phyloP scores from a whole-genome alignment of 2,113 vertebrate genomes.

The Prochilodus magdalenae region DNA sequence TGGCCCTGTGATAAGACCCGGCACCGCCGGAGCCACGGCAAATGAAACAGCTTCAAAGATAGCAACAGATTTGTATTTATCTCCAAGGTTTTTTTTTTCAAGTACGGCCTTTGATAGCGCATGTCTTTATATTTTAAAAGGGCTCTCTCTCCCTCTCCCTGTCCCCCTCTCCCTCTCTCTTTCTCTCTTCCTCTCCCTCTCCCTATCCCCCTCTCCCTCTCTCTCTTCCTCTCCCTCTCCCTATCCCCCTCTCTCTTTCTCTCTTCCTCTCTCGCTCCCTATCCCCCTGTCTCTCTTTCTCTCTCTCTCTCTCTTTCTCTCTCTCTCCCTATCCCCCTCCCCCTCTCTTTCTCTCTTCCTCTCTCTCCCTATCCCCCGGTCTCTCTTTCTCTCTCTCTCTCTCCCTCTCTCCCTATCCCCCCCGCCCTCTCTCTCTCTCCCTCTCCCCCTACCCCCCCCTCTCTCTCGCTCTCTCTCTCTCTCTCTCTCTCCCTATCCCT shows the following conservation, averaged over 20 bases:
- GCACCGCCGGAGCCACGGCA: slow-evolving; percentile 71
- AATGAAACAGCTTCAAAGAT: slow-evolving; percentile 89
- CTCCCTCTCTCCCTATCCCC: too few species aligned
- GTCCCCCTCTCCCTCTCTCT: too few species aligned
- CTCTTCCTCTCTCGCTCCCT: background rate
- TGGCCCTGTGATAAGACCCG: slow-evolving; percentile 91
- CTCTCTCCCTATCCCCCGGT: too few species aligned
- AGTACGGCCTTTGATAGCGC: slow-evolving; percentile 66
- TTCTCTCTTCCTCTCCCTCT: background rate
- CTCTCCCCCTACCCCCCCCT: too few species aligned
- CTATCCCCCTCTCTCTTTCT: background rate
- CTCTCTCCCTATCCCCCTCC: background rate
- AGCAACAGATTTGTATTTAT: slow-evolving; percentile 90
- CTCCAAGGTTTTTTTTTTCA: slow-evolving; percentile 71
- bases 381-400: background rate
- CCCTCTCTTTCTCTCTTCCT: background rate
- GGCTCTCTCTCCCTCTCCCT: background rate
- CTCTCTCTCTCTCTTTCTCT: background rate
- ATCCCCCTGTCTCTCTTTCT: background rate
- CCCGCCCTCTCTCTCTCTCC: too few species aligned
- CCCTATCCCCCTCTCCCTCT: background rate
- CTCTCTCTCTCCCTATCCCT: too few species aligned
- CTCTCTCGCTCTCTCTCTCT: too few species aligned
- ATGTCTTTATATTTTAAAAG: slow-evolving; percentile 84
- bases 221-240: background rate